phyloP scores from a whole-genome alignment of 2,113 vertebrate species.

The Calyptomena viridis region DNA sequence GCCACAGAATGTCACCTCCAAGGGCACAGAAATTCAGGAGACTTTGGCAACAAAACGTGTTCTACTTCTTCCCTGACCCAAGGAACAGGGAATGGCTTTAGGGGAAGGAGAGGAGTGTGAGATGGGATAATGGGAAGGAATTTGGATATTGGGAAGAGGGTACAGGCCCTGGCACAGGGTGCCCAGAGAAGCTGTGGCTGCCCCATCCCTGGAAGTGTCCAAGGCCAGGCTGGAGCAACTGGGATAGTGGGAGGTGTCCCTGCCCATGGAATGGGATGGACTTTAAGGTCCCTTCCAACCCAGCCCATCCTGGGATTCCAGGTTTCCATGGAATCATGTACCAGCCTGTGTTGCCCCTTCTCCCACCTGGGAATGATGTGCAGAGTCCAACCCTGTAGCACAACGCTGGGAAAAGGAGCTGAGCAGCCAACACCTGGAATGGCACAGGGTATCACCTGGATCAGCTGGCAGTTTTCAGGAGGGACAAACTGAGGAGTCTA shows the following conservation, averaged over 20 bases:
- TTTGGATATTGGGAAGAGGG: not conserved
- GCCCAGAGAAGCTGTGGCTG: not conserved
- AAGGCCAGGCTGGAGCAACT: rapidly evolving
- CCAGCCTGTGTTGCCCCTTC: not conserved
- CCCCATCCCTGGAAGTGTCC: not conserved
- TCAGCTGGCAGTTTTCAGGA: not conserved
- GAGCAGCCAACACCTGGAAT: not conserved
- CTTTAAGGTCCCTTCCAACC: not conserved
- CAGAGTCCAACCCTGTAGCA: not conserved
- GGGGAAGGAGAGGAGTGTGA: not conserved
- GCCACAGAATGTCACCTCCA: not conserved
- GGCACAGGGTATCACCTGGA: rapidly evolving
- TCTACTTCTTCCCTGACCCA: not conserved
- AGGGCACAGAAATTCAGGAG: not conserved
- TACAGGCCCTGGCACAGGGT: not conserved
- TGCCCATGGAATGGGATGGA: not conserved
- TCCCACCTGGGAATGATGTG: rapidly evolving
- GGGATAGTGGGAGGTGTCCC: not conserved
- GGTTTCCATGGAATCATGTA: not conserved
- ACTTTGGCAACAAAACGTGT: not conserved
- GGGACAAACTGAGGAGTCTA: not conserved
- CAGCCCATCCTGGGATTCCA: not conserved
- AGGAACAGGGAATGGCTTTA: not conserved
- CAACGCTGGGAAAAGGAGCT: not conserved
- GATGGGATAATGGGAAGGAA: not conserved